Base-by-base conservation (phyloP, 2,888 invertebrate species). In the Sarcophaga rosellei region DNA sequence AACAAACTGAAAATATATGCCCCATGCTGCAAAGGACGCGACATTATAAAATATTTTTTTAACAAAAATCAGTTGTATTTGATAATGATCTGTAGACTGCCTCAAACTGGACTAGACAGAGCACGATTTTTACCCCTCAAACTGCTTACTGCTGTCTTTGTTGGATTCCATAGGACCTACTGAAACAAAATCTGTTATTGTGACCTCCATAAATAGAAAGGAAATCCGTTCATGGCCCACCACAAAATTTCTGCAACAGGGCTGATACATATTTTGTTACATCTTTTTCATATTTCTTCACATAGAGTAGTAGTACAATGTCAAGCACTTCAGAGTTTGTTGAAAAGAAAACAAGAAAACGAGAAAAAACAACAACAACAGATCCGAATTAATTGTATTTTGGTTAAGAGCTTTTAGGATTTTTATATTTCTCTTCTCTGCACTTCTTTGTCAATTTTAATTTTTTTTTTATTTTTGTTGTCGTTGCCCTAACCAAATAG, bases 331-430 rank as follows among this genome's bases (percentile, higher is more conserved):
- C 6, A 66, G 45, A 45, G 44, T 66, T 66, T 44, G 44, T 44
- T 66, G 35, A 44, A 66, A 66, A n/a, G 3, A 66, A 66, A 66
- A 66, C 4, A 35, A n/a, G 20, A 44, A 11, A 35, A 65, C n/a
- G 4, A n/a, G 1, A 65, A n/a, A 44, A 17, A n/a, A 6, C 23
- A 63, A 15, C 21, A 65, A 20, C 35, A 20, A 66, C n/a, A 66
- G 44, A 66, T 44, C 20, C 20, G 44, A 66, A 66, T 45, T 66
- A 66, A 66, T 66, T 66, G 66, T 66, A 66, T 45, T 66, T 44
- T 45, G 66, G 66, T 66, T 66, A 66, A 66, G 20, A 66, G 66
- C 66, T 66, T 66, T 66, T 66, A 44, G 23, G 44, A 66, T 66
- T 66, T 65, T 25, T 65, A 8, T 65, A 8, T 65, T 66, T 20